These are phyloP conservation scores for Apostichopus leukothele DNA, from an alignment of 53 echinoderm and acorn worm species.

Conservation along the genomic window DNA sequence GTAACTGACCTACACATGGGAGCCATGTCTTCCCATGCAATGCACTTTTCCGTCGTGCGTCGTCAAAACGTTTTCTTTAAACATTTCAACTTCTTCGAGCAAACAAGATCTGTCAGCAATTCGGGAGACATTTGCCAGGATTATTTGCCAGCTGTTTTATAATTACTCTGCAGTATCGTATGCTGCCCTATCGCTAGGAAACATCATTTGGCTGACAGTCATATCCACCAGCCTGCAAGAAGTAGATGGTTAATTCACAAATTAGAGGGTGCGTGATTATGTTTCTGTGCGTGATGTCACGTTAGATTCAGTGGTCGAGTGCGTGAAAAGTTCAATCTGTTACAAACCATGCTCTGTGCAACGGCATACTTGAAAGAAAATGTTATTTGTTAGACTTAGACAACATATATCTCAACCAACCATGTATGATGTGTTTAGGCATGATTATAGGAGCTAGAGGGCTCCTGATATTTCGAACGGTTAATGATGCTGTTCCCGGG, in stretches of 20 bases:
- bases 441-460: too few relatives aligned
- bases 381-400: too few relatives aligned
- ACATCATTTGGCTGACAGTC: slow-evolving; percentile 32
- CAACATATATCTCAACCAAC: too few relatives aligned
- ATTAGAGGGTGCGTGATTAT: slow-evolving; percentile 4
- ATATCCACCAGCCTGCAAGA: slow-evolving; percentile 9
- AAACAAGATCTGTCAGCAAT: slow-evolving; percentile 43
- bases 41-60: not conserved
- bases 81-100: slow-evolving; percentile 1
- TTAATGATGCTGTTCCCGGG: too few relatives aligned
- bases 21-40: not conserved
- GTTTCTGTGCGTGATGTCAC: slow-evolving; percentile 12
- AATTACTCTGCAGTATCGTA: slow-evolving; percentile 26
- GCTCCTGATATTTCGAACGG: too few relatives aligned
- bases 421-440: too few relatives aligned
- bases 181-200: not conserved
- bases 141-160: slow-evolving; percentile 28
- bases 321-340: not conserved
- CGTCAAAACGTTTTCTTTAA: not conserved
- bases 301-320: not conserved
- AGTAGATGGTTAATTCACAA: slow-evolving; percentile 22
- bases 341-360: not conserved
- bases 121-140: slow-evolving; percentile 27
- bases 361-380: too few relatives aligned
- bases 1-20: not conserved